Evolutionary conservation across 1,140 invertebrate genomes (phyloP).

Genomic region (Ganaspis sp.): DNA sequence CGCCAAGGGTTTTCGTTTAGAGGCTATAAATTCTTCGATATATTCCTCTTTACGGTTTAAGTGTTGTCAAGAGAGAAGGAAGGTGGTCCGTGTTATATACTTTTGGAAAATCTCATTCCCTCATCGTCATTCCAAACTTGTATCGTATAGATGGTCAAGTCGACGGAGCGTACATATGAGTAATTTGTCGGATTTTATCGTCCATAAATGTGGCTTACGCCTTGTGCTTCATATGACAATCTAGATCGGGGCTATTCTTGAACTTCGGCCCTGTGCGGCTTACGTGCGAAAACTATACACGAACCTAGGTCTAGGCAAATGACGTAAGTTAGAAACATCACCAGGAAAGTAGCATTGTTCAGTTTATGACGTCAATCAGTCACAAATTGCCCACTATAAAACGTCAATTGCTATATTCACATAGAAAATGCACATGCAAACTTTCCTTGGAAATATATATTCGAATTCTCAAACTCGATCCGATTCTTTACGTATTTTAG

Average conservation of each 20-base stretch:
- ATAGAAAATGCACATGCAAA: not conserved
- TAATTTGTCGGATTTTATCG: constrained; percentile 52
- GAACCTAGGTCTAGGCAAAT: constrained; percentile 8
- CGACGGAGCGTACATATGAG: constrained; percentile 48
- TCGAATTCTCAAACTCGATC: too few species aligned
- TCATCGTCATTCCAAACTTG: constrained; percentile 42
- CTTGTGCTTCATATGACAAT: constrained; percentile 44
- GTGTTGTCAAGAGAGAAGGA: constrained; percentile 25
- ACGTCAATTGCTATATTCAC: not conserved
- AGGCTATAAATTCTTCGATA: constrained; percentile 53
- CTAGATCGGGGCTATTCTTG: constrained; percentile 32
- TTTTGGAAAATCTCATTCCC: constrained; percentile 30
- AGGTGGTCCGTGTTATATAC: not conserved
- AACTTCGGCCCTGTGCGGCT: constrained; percentile 6
- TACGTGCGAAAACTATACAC: constrained; percentile 6
- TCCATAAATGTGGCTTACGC: constrained; percentile 53
- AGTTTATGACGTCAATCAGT: constrained; percentile 9
- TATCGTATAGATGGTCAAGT: constrained; percentile 34
- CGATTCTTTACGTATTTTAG: too few species aligned
- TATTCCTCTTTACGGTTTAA: constrained; percentile 44
- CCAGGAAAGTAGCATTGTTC: not conserved
- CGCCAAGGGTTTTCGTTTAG: constrained; percentile 45
- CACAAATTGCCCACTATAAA: not conserved
- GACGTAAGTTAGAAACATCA: constrained; percentile 12
- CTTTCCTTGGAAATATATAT: not conserved